Evolutionary conservation across 2,888 invertebrate genomes (phyloP).

Genomic region (Gryllus longicercus): DNA sequence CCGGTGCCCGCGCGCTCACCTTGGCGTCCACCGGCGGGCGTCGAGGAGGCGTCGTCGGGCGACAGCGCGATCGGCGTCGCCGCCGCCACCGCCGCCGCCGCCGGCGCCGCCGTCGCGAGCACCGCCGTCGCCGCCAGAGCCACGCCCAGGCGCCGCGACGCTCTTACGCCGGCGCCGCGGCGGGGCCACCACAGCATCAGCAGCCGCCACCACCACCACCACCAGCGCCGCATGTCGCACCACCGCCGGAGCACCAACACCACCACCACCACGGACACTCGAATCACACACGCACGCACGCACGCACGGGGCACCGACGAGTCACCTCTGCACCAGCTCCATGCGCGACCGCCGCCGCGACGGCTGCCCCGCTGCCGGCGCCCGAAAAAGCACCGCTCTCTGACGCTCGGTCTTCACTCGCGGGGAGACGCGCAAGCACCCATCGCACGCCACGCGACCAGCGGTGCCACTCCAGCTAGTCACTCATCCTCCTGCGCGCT

Average conservation of each 20-base stretch:
- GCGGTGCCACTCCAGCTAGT: too few relatives aligned
- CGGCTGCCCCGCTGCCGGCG: neutral
- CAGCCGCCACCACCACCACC: conserved; percentile 8
- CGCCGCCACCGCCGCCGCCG: neutral
- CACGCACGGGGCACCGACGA: neutral
- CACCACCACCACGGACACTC: neutral
- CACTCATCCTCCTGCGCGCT: too few relatives aligned
- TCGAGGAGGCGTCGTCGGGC: too few relatives aligned
- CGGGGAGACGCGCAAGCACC: too few relatives aligned
- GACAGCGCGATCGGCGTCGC: too few relatives aligned
- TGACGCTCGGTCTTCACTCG: too few relatives aligned
- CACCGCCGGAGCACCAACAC: neutral
- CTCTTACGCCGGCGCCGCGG: neutral
- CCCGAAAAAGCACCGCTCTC: too few relatives aligned
- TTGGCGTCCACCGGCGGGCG: too few relatives aligned
- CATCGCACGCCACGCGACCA: too few relatives aligned
- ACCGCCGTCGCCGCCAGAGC: neutral
- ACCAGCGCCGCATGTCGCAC: neutral
- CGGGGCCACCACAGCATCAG: neutral
- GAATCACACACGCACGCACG: neutral
- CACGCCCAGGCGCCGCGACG: neutral
- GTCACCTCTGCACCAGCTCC: neutral
- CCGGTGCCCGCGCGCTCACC: too few relatives aligned
- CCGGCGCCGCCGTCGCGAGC: neutral
- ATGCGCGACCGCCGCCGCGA: neutral